Conservation (phyloP, 2,113 vertebrate genomes). For the Pterocles orientalis region DNA sequence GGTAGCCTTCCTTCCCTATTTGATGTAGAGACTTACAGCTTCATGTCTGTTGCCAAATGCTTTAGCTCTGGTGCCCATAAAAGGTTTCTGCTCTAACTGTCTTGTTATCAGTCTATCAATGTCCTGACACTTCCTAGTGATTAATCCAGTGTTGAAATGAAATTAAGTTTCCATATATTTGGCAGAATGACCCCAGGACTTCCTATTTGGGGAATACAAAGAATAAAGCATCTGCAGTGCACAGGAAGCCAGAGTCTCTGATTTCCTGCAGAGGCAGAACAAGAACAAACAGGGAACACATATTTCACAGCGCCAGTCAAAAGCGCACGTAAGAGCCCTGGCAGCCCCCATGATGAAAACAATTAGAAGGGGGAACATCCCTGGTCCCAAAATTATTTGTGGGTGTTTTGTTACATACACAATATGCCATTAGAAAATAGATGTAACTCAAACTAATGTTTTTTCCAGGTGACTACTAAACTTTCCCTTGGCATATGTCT, state of each 20-base stretch:
- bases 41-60: constrained; percentile 11
- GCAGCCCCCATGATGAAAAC: constrained; percentile 16
- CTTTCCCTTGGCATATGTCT: constrained; percentile 4
- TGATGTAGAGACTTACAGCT: background rate
- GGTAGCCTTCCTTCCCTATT: constrained; percentile 52
- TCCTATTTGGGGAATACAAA: constrained; percentile 70
- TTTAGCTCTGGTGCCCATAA: constrained; percentile 48
- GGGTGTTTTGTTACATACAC: constrained; percentile 12
- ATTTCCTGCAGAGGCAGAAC: constrained; percentile 69
- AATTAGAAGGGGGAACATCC: constrained; percentile 46
- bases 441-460: background rate
- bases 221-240: constrained; percentile 48
- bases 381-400: constrained; percentile 28
- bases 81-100: constrained; percentile 58
- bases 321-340: constrained; percentile 42
- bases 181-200: constrained; percentile 50
- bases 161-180: constrained; percentile 54
- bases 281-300: constrained; percentile 67
- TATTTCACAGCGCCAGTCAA: background rate
- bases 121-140: constrained; percentile 62
- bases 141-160: constrained; percentile 47
- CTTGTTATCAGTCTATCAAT: constrained; percentile 31
- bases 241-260: constrained; percentile 71
- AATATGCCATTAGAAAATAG: constrained; percentile 23
- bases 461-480: constrained; percentile 22